A percentile compares a stretch with the other conserved stretches of the same genome.
phyloP scores from a whole-genome alignment of 2,797 vertebrate genomes.

The Bradypus variegatus region DNA sequence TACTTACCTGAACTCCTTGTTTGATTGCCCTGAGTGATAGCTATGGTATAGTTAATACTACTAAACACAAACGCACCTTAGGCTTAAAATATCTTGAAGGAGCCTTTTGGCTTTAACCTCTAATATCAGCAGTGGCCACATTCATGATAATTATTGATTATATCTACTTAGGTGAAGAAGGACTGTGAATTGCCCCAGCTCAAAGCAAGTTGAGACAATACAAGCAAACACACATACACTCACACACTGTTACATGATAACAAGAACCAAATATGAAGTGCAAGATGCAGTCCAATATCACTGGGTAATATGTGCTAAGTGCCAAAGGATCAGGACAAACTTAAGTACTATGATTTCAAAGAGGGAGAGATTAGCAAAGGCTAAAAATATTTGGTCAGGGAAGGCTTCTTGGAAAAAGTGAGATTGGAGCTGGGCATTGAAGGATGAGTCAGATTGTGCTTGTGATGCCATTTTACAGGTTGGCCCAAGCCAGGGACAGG shows the following conservation, averaged over 20 bases:
- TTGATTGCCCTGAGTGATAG: neutral
- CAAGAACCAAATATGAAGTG: neutral
- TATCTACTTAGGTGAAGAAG: neutral
- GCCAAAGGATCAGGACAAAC: neutral
- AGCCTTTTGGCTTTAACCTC: neutral
- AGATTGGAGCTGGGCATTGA: neutral
- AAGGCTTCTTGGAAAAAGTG: conserved; percentile 2
- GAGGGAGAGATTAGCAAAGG: neutral
- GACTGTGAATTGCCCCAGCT: neutral
- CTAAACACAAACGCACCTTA: neutral
- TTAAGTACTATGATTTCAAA: conserved; percentile 29
- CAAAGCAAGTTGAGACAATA: neutral
- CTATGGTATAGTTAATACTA: neutral
- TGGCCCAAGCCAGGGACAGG: neutral
- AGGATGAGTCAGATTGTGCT: neutral
- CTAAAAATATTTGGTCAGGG: neutral
- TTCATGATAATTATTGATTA: neutral
- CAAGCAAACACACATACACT: neutral
- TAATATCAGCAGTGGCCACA: neutral
- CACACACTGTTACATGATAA: neutral
- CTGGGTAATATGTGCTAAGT: neutral
- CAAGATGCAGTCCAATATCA: neutral
- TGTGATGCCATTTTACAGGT: neutral
- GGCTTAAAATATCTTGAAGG: neutral
- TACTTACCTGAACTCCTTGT: neutral